A percentile compares a stretch with the other conserved stretches of the same genome.
These are phyloP conservation scores for Holacanthus passer DNA, from an alignment of 2,113 vertebrate species.

Conservation along the genomic window DNA sequence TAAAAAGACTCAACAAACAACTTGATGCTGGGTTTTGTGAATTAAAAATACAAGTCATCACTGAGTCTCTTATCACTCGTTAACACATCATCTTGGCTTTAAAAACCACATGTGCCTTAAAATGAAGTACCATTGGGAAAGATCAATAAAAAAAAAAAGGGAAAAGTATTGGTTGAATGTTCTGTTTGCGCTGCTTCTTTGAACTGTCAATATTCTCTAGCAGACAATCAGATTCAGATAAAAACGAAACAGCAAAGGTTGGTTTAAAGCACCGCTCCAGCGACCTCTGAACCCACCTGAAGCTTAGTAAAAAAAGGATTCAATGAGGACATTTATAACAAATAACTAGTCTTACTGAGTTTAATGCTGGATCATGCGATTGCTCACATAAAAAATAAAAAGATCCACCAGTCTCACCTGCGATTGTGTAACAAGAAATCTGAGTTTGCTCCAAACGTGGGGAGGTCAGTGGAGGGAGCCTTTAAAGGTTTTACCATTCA, in stretches of 20 bases:
- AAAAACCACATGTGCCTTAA: conserved; percentile 47
- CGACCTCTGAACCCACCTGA: conserved; percentile 17
- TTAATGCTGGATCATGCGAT: neutral
- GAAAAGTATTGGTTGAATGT: neutral
- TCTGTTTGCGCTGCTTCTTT: conserved; percentile 43
- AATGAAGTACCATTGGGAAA: conserved; percentile 46
- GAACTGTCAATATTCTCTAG: conserved; percentile 36
- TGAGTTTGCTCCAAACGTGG: neutral
- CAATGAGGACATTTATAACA: neutral
- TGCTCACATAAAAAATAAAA: conserved; percentile 2
- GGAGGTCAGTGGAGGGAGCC: conserved; percentile 31
- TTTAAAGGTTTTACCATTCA: conserved; percentile 1
- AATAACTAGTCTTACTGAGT: neutral
- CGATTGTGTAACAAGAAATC: neutral
- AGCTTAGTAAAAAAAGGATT: neutral
- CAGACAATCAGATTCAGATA: conserved; percentile 13
- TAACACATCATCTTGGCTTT: conserved; percentile 13
- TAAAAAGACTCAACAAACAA: conserved; percentile 15
- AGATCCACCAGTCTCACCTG: neutral
- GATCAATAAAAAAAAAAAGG: conserved; percentile 11
- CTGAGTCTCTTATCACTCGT: conserved; percentile 28
- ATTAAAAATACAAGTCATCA: conserved; percentile 29
- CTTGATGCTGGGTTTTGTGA: conserved; percentile 46
- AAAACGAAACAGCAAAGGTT: neutral
- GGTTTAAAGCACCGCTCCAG: conserved; percentile 27